Evolutionary conservation across 2,888 invertebrate genomes (phyloP).

Genomic region (Galeopsomyia nigrocyanea): DNA sequence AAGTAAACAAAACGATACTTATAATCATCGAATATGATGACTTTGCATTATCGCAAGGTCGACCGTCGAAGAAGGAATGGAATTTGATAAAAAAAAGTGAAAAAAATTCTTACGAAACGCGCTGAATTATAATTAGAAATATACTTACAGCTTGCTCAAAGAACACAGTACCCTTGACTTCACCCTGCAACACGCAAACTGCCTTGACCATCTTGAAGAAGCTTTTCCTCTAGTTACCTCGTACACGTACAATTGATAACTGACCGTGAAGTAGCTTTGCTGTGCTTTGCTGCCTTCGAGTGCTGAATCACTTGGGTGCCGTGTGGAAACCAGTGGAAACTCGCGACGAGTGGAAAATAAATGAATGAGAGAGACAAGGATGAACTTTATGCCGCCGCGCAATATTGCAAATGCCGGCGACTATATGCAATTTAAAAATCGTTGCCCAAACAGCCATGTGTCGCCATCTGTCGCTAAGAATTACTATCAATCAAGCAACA

Average conservation of each 20-base stretch:
- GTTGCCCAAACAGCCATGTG: no score
- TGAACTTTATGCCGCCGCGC: neutral
- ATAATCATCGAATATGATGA: neutral
- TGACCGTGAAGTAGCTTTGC: no score
- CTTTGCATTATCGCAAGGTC: neutral
- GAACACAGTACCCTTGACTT: slow-evolving; percentile 85
- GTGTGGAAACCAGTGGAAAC: slow-evolving; percentile 20
- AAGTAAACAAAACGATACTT: slow-evolving; percentile 51
- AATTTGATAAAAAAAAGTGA: neutral
- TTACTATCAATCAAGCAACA: slow-evolving; percentile 1
- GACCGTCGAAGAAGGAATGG: neutral
- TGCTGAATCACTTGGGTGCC: slow-evolving; percentile 43
- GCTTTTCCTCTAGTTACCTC: no score
- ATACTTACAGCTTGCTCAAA: slow-evolving; percentile 77
- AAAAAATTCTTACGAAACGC: neutral
- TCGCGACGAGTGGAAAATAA: neutral
- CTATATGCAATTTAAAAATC: slow-evolving; percentile 10
- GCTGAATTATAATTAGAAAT: neutral
- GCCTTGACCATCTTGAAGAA: slow-evolving; percentile 75
- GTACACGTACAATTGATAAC: no score
- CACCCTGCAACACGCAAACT: slow-evolving; percentile 89
- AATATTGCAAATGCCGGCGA: slow-evolving; percentile 14
- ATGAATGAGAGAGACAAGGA: neutral
- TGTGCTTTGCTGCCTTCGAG: no score
- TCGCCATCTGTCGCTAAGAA: no score